These are phyloP conservation scores for Coelogynopora nodosa DNA, from an alignment of 2,888 invertebrate species.

Conservation along the genomic window DNA sequence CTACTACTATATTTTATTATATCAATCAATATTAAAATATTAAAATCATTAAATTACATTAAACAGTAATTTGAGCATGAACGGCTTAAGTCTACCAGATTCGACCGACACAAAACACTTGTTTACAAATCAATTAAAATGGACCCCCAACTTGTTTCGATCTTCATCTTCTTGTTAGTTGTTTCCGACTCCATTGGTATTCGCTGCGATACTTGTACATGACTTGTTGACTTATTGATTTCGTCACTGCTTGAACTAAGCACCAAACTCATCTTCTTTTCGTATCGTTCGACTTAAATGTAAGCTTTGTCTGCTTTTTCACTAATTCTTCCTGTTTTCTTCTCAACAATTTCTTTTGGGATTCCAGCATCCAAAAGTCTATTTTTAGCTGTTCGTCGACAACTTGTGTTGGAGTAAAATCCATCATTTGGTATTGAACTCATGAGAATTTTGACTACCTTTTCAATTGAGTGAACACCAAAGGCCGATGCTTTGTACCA, in stretches of 20 bases:
- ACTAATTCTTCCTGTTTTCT: slow-evolving; percentile 13
- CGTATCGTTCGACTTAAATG: neutral
- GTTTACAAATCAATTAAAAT: neutral
- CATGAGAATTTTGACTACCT: neutral
- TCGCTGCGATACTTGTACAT: neutral
- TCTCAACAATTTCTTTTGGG: slow-evolving; percentile 16
- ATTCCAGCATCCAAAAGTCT: slow-evolving; percentile 18
- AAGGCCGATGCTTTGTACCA: slow-evolving; percentile 19
- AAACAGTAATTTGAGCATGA: neutral
- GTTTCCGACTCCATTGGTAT: neutral
- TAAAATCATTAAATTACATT: neutral
- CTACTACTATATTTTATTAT: neutral
- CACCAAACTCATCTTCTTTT: neutral
- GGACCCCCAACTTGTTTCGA: neutral
- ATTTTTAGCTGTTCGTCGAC: neutral
- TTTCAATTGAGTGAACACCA: neutral
- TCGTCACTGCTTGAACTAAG: neutral
- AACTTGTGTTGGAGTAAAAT: slow-evolving; percentile 27
- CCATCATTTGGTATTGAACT: neutral
- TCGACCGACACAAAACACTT: neutral
- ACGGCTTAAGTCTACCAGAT: neutral
- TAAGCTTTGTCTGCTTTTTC: slow-evolving; percentile 20
- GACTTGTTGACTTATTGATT: neutral
- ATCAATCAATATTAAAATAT: neutral
- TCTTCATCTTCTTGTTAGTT: neutral